Evolutionary conservation across 2,797 vertebrate genomes (phyloP), one percentile per base, ranked within the genome.

Genomic region (Cuculus canorus): DNA sequence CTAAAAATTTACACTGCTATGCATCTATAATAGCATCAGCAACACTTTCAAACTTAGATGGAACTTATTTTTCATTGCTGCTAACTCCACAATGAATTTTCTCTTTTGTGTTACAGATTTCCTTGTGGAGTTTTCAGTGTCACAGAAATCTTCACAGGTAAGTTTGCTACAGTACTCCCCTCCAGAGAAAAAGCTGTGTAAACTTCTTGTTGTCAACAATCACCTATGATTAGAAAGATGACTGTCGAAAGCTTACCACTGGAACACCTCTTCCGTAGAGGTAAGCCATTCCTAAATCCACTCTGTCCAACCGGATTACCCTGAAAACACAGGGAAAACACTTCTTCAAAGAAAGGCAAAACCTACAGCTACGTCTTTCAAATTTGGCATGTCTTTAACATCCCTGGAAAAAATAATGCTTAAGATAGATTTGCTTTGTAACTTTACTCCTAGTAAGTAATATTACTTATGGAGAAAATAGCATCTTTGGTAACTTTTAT

Each of bases 251-350:
- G 95, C 98, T 98, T 98, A 99, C 99, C 98, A 99, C 99, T 94
- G 98, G 98, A 92, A 99, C 99, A 11, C 99, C 99, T 97, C 99
- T 98, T 81, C 99, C 99, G 1, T 99, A 99, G 12, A 99, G 97
- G 93, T 99, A 99, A 66, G 99, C 99, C 99, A 99, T 99, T 86
- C 99, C 99, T 39, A 99, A 99, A 98, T 21, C 99, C 99, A 90
- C 99, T 99, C 97, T 99, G 99, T 63, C 99, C 99, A 90, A 99
- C 99, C 1, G 99, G 99, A 96, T 99, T 99, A 52, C 99, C 99
- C 99, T 99, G 95, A 57, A 96, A 92, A 90, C 18, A 92, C 52
- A 87, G 84, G 84, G 57, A 96, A 64, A 93, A 96, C 24, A 96
- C 3, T 78, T 76, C 23, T 61, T 53, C 23, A 76, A 56, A 63